Evolutionary conservation across 2,113 vertebrate genomes (phyloP).

Genomic region (Vanacampus margaritifer): DNA sequence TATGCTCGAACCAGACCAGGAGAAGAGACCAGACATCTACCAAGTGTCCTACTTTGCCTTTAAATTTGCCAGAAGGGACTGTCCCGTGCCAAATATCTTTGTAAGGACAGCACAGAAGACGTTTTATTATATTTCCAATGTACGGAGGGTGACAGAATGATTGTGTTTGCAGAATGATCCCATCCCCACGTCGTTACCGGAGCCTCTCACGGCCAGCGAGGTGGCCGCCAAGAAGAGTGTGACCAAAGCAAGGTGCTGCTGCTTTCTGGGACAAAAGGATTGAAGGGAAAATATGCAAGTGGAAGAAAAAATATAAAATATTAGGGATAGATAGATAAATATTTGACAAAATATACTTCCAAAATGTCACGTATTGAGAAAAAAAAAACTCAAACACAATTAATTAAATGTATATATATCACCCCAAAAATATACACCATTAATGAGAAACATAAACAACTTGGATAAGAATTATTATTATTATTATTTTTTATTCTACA

Average conservation of each 20-base stretch:
- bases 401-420: too few species aligned
- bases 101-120: conserved; percentile 73
- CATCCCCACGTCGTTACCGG: conserved; percentile 86
- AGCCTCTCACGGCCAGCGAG: conserved; percentile 90
- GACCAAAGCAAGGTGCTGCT: conserved; percentile 90
- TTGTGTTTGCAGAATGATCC: conserved; percentile 78
- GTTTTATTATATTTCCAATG: fast-evolving
- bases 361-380: too few species aligned
- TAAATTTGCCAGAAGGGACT: conserved; percentile 89
- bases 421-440: too few species aligned
- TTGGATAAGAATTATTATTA: too few species aligned
- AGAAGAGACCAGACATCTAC: conserved; percentile 93
- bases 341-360: too few species aligned
- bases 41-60: conserved; percentile 96
- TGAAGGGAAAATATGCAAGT: background rate
- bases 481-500: too few species aligned
- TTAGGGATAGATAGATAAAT: too few species aligned
- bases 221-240: conserved; percentile 92
- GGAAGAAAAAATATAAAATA: too few species aligned
- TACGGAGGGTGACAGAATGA: background rate
- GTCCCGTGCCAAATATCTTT: conserved; percentile 90
- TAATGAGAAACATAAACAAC: too few species aligned
- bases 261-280: background rate
- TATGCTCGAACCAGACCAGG: conserved; percentile 95
- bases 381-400: too few species aligned